Evolutionary conservation across 2,113 vertebrate genomes (phyloP).

Genomic region (Oreochromis aureus): DNA sequence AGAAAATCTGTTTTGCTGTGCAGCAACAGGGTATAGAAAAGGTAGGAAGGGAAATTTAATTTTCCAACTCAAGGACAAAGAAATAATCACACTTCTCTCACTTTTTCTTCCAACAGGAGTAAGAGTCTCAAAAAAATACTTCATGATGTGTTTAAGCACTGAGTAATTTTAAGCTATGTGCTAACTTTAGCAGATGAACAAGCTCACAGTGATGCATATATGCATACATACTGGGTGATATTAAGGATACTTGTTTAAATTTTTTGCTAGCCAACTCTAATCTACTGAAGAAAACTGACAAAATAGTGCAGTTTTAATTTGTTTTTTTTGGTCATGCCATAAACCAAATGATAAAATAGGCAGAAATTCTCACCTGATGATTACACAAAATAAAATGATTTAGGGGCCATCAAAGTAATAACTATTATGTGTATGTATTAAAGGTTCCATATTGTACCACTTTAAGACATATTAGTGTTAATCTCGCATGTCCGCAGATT

Average conservation of each 20-base stretch:
- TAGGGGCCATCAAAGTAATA: not conserved
- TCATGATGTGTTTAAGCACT: not conserved
- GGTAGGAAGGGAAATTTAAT: not conserved
- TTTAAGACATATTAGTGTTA: not conserved
- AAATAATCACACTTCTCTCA: not conserved
- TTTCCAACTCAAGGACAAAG: conserved; percentile 11
- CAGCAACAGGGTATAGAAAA: not conserved
- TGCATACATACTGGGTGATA: not conserved
- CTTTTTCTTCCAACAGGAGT: not conserved
- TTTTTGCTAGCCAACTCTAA: not conserved
- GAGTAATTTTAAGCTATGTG: not conserved
- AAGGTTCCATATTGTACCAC: not conserved
- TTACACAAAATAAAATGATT: not conserved
- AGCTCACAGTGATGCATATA: not conserved
- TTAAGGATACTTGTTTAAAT: not conserved
- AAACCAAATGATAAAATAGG: not conserved
- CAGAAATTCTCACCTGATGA: not conserved
- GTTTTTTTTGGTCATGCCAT: not conserved
- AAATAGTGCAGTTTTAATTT: not conserved
- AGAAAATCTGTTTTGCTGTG: conserved; percentile 8
- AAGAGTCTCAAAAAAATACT: not conserved
- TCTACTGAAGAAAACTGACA: not conserved
- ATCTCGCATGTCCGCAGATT: not conserved
- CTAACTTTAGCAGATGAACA: not conserved
- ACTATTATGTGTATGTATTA: no score